These are phyloP conservation scores for Anabacerthia variegaticeps DNA, from an alignment of 2,797 vertebrate species.

Conservation along the genomic window DNA sequence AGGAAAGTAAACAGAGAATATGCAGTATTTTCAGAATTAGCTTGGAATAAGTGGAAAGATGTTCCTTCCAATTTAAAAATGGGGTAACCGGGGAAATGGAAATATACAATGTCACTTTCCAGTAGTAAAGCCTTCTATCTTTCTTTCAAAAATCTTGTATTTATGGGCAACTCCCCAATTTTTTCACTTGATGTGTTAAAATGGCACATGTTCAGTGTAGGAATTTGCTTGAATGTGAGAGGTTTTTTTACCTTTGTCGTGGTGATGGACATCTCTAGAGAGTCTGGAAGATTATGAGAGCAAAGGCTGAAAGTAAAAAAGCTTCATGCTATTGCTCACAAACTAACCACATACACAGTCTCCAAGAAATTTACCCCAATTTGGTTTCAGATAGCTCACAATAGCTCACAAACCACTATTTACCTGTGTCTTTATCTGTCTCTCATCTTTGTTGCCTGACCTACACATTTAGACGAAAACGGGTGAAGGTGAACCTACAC, in stretches of 20 bases:
- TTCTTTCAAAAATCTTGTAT: not conserved
- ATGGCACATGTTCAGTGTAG: not conserved
- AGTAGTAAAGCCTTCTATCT: not conserved
- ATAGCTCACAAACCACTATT: not conserved
- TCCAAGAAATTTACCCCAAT: not conserved
- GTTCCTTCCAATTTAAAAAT: not conserved
- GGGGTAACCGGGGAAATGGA: not conserved
- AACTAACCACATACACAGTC: not conserved
- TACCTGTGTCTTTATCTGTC: not conserved
- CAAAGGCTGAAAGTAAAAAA: not conserved
- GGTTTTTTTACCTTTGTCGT: not conserved
- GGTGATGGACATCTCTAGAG: not conserved
- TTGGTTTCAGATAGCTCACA: not conserved
- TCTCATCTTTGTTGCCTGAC: not conserved
- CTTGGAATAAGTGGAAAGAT: not conserved
- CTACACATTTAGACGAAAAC: not conserved
- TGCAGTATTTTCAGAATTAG: not conserved
- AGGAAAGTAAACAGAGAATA: not conserved
- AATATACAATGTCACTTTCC: not conserved
- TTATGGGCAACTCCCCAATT: not conserved
- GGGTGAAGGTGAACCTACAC: not conserved
- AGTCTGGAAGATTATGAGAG: not conserved
- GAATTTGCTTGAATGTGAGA: not conserved
- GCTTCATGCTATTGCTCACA: not conserved
- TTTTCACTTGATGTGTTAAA: not conserved